These are phyloP conservation scores for Poecilia wingei DNA, from an alignment of 2,797 vertebrate genomes.

Conservation along the genomic window DNA sequence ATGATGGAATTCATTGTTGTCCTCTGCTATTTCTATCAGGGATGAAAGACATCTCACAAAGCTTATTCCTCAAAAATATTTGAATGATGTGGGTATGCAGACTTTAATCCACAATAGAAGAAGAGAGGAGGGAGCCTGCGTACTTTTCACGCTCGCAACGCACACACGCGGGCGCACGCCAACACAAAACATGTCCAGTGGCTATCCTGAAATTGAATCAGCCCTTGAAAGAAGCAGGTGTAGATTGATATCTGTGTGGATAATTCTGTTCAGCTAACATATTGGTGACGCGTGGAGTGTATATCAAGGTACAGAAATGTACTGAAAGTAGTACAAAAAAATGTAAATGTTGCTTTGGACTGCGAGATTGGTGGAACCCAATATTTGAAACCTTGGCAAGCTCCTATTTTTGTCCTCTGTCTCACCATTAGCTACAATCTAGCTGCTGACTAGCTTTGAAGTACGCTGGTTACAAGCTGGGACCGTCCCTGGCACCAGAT, in stretches of 20 bases:
- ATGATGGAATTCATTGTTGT: slow-evolving; percentile 62
- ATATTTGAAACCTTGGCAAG: slow-evolving; percentile 6
- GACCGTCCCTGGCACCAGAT: slow-evolving; percentile 75
- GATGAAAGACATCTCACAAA: slow-evolving; percentile 44
- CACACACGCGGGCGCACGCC: not conserved
- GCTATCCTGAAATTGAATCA: slow-evolving; percentile 39
- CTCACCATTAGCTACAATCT: slow-evolving; percentile 12
- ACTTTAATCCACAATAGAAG: slow-evolving; percentile 28
- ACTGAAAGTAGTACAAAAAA: too few species aligned
- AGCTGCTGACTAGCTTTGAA: slow-evolving; percentile 24
- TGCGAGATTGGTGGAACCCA: not conserved
- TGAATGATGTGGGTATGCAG: slow-evolving; percentile 45
- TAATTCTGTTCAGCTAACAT: slow-evolving; percentile 21
- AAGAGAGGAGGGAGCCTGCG: slow-evolving; percentile 13
- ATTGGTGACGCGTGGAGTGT: slow-evolving; percentile 13
- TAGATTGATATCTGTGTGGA: slow-evolving; percentile 26
- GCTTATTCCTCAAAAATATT: slow-evolving; percentile 35
- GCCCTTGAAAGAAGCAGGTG: slow-evolving; percentile 54
- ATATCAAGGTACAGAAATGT: not conserved
- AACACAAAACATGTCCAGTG: slow-evolving; percentile 16
- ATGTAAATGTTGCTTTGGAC: not conserved
- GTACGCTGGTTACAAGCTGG: slow-evolving; percentile 65
- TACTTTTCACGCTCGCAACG: slow-evolving; percentile 28
- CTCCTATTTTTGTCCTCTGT: not conserved
- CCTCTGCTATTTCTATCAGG: slow-evolving; percentile 46